phyloP scores from a whole-genome alignment of 92 coral and sea anemone species.

The Siderastrea siderea region DNA sequence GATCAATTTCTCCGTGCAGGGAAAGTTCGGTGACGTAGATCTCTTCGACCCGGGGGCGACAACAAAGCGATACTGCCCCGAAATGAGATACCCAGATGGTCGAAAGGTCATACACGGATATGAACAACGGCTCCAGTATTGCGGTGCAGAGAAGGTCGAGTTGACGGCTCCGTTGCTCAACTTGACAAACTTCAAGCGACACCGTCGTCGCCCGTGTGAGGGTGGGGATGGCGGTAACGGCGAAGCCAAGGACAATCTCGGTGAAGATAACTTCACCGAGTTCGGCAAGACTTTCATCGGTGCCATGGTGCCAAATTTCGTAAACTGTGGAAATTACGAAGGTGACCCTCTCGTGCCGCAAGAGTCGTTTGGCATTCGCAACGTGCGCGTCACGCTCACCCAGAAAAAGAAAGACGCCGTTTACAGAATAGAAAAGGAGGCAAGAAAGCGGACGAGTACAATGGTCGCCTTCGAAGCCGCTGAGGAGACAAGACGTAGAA shows the following conservation, averaged over 20 bases:
- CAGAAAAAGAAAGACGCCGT: no score
- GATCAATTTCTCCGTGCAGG: slow-evolving; percentile 12
- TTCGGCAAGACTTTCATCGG: slow-evolving; percentile 17
- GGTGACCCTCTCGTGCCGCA: not conserved
- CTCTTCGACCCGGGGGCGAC: slow-evolving; percentile 17
- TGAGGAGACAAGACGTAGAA: no score
- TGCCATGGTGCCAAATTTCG: slow-evolving; percentile 11
- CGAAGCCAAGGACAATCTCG: not conserved
- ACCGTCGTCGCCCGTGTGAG: not conserved
- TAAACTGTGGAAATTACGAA: not conserved
- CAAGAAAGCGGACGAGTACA: no score
- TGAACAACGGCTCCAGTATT: not conserved
- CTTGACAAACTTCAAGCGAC: slow-evolving; percentile 13
- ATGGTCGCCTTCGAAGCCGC: no score
- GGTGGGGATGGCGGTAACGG: no score
- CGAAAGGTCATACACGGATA: not conserved
- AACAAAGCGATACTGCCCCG: slow-evolving; percentile 1
- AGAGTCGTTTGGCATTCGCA: not conserved
- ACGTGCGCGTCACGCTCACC: not conserved
- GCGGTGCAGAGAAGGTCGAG: not conserved
- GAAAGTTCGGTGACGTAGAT: not conserved
- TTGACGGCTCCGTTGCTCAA: slow-evolving; percentile 1
- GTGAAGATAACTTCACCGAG: not conserved
- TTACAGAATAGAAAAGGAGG: no score
- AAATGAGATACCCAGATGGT: not conserved